Evolutionary conservation across 2,888 invertebrate species (phyloP).

Genomic region (Lissonota sp.): DNA sequence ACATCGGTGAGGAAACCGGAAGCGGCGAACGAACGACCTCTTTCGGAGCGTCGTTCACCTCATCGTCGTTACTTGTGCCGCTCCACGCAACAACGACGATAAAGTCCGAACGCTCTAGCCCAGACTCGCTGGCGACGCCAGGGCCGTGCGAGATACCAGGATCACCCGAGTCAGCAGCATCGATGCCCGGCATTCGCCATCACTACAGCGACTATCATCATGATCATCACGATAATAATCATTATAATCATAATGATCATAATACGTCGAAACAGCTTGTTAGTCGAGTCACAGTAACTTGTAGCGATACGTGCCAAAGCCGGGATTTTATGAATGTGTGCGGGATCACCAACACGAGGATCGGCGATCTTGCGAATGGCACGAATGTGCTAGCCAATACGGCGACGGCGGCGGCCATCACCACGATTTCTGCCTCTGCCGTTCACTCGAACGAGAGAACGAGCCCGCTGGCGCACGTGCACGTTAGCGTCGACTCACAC

Average conservation of each 20-base stretch:
- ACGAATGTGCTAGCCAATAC: conserved; percentile 58
- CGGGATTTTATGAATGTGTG: conserved; percentile 35
- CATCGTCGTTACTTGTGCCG: conserved; percentile 66
- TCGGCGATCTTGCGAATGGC: conserved; percentile 33
- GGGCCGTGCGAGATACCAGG: conserved; percentile 78
- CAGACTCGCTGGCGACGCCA: conserved; percentile 80
- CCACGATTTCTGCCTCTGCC: conserved; percentile 67
- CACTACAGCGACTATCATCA: conserved; percentile 62
- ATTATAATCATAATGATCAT: conserved; percentile 59
- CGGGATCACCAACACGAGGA: conserved; percentile 39
- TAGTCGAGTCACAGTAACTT: conserved; percentile 22
- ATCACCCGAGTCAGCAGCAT: conserved; percentile 68
- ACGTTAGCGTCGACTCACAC: conserved; percentile 70
- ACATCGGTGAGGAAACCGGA: conserved; percentile 53
- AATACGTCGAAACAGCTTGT: conserved; percentile 40
- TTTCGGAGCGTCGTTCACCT: conserved; percentile 36
- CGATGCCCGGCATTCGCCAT: conserved; percentile 64
- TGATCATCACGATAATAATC: conserved; percentile 51
- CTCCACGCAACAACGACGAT: conserved; percentile 78
- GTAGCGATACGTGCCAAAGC: conserved; percentile 44
- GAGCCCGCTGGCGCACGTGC: conserved; percentile 72
- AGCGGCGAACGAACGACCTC: conserved; percentile 59
- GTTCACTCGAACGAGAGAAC: conserved; percentile 72
- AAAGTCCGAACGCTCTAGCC: conserved; percentile 79
- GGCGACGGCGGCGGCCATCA: conserved; percentile 61